Percentiles rank a stretch among this genome's conserved stretches.
phyloP scores from a whole-genome alignment of 2,888 invertebrate genomes.

The Ophioninae sp. region DNA sequence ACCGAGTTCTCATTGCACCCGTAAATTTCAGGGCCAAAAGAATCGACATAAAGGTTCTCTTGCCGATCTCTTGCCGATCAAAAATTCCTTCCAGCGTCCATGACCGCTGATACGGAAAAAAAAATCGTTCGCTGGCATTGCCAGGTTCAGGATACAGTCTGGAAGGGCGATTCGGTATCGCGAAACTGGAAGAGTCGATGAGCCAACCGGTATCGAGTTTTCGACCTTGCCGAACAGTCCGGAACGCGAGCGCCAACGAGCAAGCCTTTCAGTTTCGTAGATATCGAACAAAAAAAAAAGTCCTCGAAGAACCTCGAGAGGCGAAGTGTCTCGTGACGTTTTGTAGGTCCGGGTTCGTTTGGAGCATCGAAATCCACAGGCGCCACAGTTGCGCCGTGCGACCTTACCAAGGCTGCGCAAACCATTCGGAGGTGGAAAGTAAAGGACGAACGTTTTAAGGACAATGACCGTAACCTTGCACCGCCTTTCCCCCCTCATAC shows the following conservation, averaged over 20 bases:
- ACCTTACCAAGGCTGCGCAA: constrained; percentile 55
- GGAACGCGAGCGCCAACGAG: neutral
- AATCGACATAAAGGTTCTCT: no score
- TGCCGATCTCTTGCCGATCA: no score
- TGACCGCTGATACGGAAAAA: neutral
- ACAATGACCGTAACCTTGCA: constrained; percentile 43
- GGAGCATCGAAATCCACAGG: neutral
- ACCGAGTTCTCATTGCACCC: no score
- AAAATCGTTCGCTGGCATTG: neutral
- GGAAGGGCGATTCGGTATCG: neutral
- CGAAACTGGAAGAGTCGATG: no score
- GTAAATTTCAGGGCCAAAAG: no score
- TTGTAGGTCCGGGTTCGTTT: constrained; percentile 42
- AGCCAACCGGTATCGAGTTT: no score
- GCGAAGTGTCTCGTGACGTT: constrained; percentile 1
- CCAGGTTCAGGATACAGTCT: neutral
- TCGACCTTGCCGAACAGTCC: constrained; percentile 7
- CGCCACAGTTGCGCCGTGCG: constrained; percentile 22
- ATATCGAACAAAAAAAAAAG: neutral
- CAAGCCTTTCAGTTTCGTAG: constrained; percentile 23
- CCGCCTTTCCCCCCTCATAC: neutral
- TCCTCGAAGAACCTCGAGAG: constrained; percentile 19
- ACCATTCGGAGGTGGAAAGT: constrained; percentile 17
- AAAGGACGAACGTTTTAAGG: constrained; percentile 44
- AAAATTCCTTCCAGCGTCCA: no score